Base-by-base conservation (phyloP, 2,113 vertebrate species). In the Chaenogobius annularis region DNA sequence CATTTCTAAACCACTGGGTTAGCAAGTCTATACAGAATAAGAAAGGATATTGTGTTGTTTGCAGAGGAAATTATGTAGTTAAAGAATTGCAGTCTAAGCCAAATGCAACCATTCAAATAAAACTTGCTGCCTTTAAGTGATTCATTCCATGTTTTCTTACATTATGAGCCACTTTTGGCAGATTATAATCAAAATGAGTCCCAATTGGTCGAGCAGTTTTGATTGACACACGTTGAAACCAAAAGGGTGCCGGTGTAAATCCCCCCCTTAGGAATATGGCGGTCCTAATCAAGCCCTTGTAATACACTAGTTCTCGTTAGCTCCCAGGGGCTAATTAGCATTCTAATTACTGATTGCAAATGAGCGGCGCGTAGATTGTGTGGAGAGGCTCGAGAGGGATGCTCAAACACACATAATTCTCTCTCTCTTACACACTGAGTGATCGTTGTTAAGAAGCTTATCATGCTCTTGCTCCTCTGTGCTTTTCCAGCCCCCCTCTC, bases 271-370 rank as follows among this genome's bases (percentile, higher is more conserved):
- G 91, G 91, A 90, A 81, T 70, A 86, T 75, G 85, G 82, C 77
- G 82, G 83, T 76, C 95, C 96, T 96, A 98, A 97, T 98, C 96
- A 98, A 96, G 94, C 95, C 93, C 95, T 96, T 96, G 95, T 98
- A 97, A 98, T 96, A 98, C 96, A 97, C 95, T 97, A 93, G 95
- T 96, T 96, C 95, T 95, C 94, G 96, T 96, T 96, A 96, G 96
- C 95, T 98, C 96, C 94, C 92, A 79, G 92, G 94, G 95, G 95
- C 95, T 98, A 95, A 98, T 98, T 98, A 97, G 95, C 96, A 98
- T 98, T 97, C 95, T 98, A 98, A 98, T 98, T 98, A 97, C 96
- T 95, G 95, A 95, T 96, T 96, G 96, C 95, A 96, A 98, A 98
- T 96, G 95, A 95, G 95, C 93, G 94, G 72, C 83, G 73, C 73